Conservation (phyloP, 2,888 invertebrate genomes). For the Peribatodes rhomboidaria region DNA sequence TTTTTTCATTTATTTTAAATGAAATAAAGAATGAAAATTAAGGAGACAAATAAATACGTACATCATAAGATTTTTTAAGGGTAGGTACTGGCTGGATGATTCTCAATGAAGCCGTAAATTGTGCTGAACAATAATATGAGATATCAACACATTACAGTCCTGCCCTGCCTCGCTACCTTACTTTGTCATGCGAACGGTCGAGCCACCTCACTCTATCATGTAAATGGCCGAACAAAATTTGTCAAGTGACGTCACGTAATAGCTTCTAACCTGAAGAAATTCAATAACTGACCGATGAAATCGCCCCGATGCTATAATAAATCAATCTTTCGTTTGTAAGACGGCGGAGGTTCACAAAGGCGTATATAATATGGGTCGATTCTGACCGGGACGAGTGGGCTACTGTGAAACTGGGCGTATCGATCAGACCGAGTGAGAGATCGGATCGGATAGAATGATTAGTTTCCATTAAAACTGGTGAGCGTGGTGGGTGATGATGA, state of each 20-base stretch:
- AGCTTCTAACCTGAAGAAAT: conserved; percentile 35
- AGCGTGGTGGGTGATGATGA: too few relatives aligned
- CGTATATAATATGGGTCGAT: conserved; percentile 42
- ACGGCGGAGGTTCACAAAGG: conserved; percentile 44
- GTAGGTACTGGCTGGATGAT: too few relatives aligned
- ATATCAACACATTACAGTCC: too few relatives aligned
- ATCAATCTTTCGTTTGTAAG: conserved; percentile 43
- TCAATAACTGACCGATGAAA: conserved; percentile 40
- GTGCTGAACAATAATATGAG: background rate
- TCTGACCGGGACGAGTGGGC: conserved; percentile 20
- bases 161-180: background rate
- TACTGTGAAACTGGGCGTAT: conserved; percentile 30
- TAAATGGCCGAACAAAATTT: conserved; percentile 16
- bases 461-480: too few relatives aligned
- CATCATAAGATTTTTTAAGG: too few relatives aligned
- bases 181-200: conserved; percentile 14
- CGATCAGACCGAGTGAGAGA: too few relatives aligned
- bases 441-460: too few relatives aligned
- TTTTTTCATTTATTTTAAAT: too few relatives aligned
- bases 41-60: too few relatives aligned
- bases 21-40: too few relatives aligned
- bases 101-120: too few relatives aligned
- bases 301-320: conserved; percentile 37
- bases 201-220: conserved; percentile 1
- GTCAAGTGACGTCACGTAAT: conserved; percentile 26